phyloP scores from a whole-genome alignment of 2,797 vertebrate genomes.

The Clarias platycephalus region DNA sequence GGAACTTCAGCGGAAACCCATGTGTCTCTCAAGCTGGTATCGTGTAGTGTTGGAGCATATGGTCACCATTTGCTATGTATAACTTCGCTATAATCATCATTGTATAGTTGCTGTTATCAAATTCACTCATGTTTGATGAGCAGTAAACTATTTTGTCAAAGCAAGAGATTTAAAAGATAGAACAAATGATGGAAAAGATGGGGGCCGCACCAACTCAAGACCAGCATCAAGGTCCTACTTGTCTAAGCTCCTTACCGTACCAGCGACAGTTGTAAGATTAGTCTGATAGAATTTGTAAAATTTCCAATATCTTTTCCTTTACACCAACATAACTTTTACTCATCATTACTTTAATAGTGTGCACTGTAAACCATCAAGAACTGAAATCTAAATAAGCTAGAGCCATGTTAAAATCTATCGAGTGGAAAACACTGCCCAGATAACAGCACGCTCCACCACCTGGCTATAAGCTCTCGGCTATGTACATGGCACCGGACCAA shows the following conservation, averaged over 20 bases:
- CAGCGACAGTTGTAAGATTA: neutral
- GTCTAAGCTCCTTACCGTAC: neutral
- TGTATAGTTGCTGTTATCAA: neutral
- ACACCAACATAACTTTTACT: neutral
- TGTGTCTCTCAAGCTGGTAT: neutral
- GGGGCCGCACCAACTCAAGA: neutral
- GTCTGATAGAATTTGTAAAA: neutral
- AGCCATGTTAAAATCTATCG: neutral
- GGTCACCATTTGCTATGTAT: neutral
- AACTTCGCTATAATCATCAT: neutral
- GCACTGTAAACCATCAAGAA: too few species aligned
- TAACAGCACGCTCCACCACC: constrained; percentile 5
- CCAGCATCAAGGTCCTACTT: neutral
- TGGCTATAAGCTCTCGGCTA: neutral
- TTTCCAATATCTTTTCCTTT: neutral
- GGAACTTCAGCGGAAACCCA: neutral
- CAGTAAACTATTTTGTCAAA: neutral
- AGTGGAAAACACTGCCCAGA: neutral
- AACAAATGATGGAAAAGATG: neutral
- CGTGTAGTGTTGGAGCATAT: neutral
- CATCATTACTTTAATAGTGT: neutral
- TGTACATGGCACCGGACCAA: constrained; percentile 38
- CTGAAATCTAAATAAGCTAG: too few species aligned
- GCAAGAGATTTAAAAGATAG: neutral
- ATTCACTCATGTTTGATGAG: neutral